Evolutionary conservation across 2,888 invertebrate species (phyloP), one percentile per base, ranked within the genome.

Genomic region (Arge pagana): DNA sequence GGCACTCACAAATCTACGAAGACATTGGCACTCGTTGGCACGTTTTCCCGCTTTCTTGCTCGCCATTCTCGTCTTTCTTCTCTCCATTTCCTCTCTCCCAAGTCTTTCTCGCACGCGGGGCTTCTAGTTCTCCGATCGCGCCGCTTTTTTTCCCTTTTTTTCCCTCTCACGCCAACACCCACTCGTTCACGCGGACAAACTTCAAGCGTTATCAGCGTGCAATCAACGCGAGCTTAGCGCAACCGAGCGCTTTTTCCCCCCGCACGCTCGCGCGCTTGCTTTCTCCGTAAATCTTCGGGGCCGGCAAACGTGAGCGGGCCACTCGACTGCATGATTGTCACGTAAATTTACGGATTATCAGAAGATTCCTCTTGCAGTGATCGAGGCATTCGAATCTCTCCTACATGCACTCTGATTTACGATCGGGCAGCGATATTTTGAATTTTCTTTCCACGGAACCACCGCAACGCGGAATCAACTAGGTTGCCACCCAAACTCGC

Each of bases 1-100:
- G 62, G 58, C 59, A 53, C 55, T 60, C 59, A 62, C 68, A 68
- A 69, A 68, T 69, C 64, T 57, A 61, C 43, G 51, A 59, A 62
- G 61, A 65, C 66, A 69, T 69, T 67, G 67, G 63, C 66, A 62
- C 58, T 58, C 52, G 55, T 55, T 56, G 56, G 58, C 57, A 54
- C 62, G 54, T 61, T 61, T 59, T 61, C 55, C 58, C 57, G 54
- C 61, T 57, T 57, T 59, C 55, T 62, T 57, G 54, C 42, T 26
- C 39, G 48, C 40, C 41, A 33, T 41, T 36, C 31, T 33, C 35
- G 30, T 42, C 28, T 4, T 15, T 30, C n/a, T n/a, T 28, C 35
- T 50, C 56, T 43, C 51, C 41, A 36, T 49, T 53, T 42, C 48
- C 36, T 13, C 40, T 24, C 16, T 19, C 21, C 10, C 13, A 37